Base-by-base conservation (phyloP, 2,888 invertebrate species). In the Eucera pruinosa region DNA sequence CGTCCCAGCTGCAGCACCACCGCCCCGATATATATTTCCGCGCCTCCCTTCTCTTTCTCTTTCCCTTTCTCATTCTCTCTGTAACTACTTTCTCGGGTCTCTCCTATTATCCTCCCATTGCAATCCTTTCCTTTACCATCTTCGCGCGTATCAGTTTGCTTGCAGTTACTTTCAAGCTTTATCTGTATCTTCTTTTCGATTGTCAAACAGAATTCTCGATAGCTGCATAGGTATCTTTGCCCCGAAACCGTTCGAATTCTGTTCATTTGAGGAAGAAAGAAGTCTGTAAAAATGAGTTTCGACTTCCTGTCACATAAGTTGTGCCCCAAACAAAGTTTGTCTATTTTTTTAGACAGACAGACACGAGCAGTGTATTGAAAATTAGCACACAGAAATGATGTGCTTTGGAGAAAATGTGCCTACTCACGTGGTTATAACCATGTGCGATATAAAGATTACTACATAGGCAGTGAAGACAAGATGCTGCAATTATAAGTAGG, bases 1-100 rank as follows among this genome's bases (percentile, higher is more conserved):
- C 84, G 76, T 86, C 89, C 89, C 86, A 86, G 86, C 87, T 79
- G 76, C 78, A 80, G 82, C 83, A 85, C 84, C 86, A 84, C 83
- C 85, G 58, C 85, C 85, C 84, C 85, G 80, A 83, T 84, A 80
- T n/a, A n/a, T 83, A 83, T 81, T 57, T 60, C 45, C 78, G 69
- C 71, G 47, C 61, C 47, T 64, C 43, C 39, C 45, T 48, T 48
- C 45, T 25, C 48, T n/a, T 13, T 20, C 52, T 33, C 18, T 55
- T 15, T 36, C 36, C 1, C 30, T 33, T 2, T 6, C 9, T 7
- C 13, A 20, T 47, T 47, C 23, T 23, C 11, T 23, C 20, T 13
- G 47, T 25, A 41, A 4, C 2, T 41, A 15, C 15, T 41, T n/a
- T n/a, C n/a, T 41, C 6, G 2, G n/a, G 33, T 13, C 54, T 18